A percentile compares a stretch with the other conserved stretches of the same genome.
Conservation (phyloP, 2,113 vertebrate species). For the Planiliza haematocheilus region DNA sequence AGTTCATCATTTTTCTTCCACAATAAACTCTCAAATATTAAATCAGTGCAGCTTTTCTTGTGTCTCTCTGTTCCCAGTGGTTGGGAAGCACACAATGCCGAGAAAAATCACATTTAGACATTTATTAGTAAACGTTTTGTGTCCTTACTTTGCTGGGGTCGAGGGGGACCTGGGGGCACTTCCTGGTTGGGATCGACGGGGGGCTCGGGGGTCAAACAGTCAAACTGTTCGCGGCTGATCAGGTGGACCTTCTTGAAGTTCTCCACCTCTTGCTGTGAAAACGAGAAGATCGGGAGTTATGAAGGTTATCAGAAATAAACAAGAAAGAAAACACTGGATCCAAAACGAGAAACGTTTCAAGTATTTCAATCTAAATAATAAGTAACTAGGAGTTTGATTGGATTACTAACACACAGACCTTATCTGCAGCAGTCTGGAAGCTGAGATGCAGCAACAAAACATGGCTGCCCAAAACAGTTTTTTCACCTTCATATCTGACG, state of each 20-base stretch:
- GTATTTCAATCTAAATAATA: no score
- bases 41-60: no score
- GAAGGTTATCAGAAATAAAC: neutral
- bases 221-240: conserved; percentile 97
- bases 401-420: no score
- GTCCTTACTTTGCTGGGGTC: conserved; percentile 91
- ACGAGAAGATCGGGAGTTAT: neutral
- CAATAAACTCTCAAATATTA: no score
- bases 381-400: no score
- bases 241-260: conserved; percentile 99
- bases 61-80: no score
- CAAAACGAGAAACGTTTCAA: no score
- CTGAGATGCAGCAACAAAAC: conserved; percentile 70
- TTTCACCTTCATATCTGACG: conserved; percentile 54
- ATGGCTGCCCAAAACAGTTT: conserved; percentile 57
- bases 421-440: conserved; percentile 67
- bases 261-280: conserved; percentile 96
- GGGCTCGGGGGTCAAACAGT: conserved; percentile 96
- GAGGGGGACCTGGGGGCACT: conserved; percentile 94
- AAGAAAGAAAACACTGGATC: no score
- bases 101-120: no score
- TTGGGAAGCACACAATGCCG: no score
- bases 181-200: conserved; percentile 98
- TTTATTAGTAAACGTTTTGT: no score
- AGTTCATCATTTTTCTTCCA: no score